A percentile compares a stretch with the other conserved stretches of the same genome.
phyloP scores from a whole-genome alignment of 2,113 vertebrate species.

The Salvelinus alpinus region DNA sequence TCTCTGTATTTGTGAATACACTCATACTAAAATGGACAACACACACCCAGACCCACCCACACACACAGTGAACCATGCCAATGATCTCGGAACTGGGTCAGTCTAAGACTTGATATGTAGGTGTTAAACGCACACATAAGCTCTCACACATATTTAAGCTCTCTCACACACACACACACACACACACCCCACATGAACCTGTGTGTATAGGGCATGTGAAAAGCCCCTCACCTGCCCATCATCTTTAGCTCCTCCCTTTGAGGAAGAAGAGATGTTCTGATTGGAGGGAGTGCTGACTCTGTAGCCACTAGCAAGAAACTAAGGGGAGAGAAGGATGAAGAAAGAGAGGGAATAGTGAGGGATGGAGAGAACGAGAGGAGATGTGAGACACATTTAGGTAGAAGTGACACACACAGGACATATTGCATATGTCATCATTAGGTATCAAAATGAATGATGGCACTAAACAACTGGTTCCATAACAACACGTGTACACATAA shows the following conservation, averaged over 20 bases:
- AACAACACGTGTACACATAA: background rate
- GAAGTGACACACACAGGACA: conserved; percentile 28
- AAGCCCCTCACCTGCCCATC: conserved; percentile 55
- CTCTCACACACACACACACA: no score
- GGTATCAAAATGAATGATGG: no score
- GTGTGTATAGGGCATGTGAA: no score
- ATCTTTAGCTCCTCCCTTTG: conserved; percentile 37
- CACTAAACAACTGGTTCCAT: no score
- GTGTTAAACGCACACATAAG: no score
- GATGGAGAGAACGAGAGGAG: background rate
- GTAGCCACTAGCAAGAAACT: conserved; percentile 57
- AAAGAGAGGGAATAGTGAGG: conserved; percentile 26
- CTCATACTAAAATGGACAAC: conserved; percentile 1
- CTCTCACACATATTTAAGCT: no score
- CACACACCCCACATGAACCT: background rate
- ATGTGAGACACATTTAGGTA: background rate
- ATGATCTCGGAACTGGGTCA: no score
- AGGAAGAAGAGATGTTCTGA: conserved; percentile 42
- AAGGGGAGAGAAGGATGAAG: conserved; percentile 28
- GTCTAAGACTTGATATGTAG: background rate
- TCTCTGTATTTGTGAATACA: background rate
- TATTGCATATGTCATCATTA: background rate
- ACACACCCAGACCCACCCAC: conserved; percentile 1
- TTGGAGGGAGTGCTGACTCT: conserved; percentile 59
- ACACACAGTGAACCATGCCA: background rate